phyloP scores from a whole-genome alignment of 2,797 vertebrate species.

The Lerista edwardsae region DNA sequence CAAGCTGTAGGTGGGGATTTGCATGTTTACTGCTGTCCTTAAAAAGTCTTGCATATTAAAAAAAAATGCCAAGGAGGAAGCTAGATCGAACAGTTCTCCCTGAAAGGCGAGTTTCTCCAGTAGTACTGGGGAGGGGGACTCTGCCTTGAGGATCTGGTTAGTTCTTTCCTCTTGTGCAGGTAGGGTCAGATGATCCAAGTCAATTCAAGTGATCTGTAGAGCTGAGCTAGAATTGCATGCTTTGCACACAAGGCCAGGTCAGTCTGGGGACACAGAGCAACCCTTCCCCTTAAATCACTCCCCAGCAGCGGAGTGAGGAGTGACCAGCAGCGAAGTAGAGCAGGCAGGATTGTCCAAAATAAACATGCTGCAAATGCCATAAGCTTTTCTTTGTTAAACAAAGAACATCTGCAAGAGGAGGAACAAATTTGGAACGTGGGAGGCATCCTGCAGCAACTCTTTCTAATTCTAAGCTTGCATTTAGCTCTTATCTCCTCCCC shows the following conservation, averaged over 20 bases:
- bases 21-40: too few relatives aligned
- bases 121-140: too few relatives aligned
- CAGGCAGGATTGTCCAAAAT: too few relatives aligned
- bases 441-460: neutral
- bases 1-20: too few relatives aligned
- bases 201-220: neutral
- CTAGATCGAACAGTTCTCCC: neutral
- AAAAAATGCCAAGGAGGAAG: neutral
- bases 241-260: too few relatives aligned
- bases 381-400: neutral
- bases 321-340: too few relatives aligned
- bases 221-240: too few relatives aligned
- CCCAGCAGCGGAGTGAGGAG: too few relatives aligned
- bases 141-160: too few relatives aligned
- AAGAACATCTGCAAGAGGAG: neutral
- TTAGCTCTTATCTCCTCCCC: neutral
- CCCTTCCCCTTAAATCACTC: too few relatives aligned
- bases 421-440: neutral
- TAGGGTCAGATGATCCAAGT: neutral
- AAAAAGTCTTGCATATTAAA: too few relatives aligned
- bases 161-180: neutral
- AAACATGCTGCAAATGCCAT: neutral
- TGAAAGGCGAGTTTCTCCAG: neutral
- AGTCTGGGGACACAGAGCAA: too few relatives aligned
- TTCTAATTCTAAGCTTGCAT: neutral